A percentile compares a stretch with the other conserved stretches of the same genome.
Conservation (phyloP, 2,113 vertebrate genomes). For the Cephalophus harveyi region DNA sequence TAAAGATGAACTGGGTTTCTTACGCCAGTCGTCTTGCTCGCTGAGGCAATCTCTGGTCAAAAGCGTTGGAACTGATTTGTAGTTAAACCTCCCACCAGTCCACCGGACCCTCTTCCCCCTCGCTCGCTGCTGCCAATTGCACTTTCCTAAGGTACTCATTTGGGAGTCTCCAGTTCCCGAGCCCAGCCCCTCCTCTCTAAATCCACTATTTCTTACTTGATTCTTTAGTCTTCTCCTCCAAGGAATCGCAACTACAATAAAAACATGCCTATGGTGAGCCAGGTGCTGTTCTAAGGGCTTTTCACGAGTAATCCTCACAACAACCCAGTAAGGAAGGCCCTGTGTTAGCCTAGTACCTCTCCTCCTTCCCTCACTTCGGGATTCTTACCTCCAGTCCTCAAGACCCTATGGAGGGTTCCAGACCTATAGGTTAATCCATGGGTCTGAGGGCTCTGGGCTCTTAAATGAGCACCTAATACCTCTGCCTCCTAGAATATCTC, state of each 20-base stretch:
- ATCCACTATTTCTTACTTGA: not conserved
- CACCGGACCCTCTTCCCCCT: not conserved
- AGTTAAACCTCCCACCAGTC: too few relatives aligned
- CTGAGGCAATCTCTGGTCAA: not conserved
- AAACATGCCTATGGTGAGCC: not conserved
- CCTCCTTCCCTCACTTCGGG: not conserved
- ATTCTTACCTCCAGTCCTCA: not conserved
- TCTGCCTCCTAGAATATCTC: not conserved
- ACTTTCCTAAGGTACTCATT: not conserved
- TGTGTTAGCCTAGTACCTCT: not conserved
- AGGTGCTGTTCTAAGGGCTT: not conserved
- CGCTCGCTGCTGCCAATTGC: not conserved
- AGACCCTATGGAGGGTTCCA: not conserved
- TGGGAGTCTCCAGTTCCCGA: not conserved
- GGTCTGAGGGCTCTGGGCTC: not conserved
- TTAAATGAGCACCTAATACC: not conserved
- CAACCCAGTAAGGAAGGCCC: not conserved
- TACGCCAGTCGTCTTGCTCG: not conserved
- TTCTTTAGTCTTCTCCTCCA: not conserved
- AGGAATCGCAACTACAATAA: not conserved
- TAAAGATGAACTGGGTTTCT: not conserved
- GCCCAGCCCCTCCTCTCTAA: not conserved
- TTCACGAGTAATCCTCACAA: not conserved
- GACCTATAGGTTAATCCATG: not conserved
- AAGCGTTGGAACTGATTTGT: not conserved